Evolutionary conservation across 2,113 vertebrate species (phyloP).

Genomic region (Verasper variegatus): DNA sequence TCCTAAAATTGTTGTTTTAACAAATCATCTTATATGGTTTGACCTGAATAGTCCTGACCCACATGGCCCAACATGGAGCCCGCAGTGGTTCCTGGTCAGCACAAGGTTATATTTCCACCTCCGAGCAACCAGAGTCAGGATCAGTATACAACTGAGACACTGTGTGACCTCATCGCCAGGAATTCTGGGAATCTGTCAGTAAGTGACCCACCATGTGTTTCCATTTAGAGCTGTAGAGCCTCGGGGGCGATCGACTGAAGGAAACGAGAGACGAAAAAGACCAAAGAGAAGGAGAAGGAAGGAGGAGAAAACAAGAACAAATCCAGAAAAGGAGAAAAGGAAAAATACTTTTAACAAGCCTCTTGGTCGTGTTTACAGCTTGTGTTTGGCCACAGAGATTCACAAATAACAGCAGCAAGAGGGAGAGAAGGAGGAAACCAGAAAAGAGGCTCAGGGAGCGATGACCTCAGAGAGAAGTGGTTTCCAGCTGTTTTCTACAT

Average conservation of each 20-base stretch:
- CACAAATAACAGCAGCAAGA: constrained; percentile 2
- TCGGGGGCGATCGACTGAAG: constrained; percentile 3
- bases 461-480: constrained; percentile 24
- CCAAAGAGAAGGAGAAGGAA: background rate
- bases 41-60: background rate
- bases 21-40: background rate
- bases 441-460: background rate
- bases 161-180: constrained; percentile 67
- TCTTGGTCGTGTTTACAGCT: constrained; percentile 2
- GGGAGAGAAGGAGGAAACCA: background rate
- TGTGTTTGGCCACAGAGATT: constrained; percentile 8
- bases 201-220: constrained; percentile 71
- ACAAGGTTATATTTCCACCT: constrained; percentile 29
- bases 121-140: constrained; percentile 37
- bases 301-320: constrained; percentile 2
- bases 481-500: constrained; percentile 34
- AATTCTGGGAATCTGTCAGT: constrained; percentile 74
- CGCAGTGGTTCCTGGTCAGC: background rate
- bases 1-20: background rate
- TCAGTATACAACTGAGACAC: constrained; percentile 19
- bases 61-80: background rate
- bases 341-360: constrained; percentile 4
- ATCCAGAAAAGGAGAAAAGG: background rate
- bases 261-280: background rate
- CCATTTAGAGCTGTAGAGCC: constrained; percentile 59